Evolutionary conservation across 2,797 vertebrate genomes (phyloP).

Genomic region (Menidia menidia): DNA sequence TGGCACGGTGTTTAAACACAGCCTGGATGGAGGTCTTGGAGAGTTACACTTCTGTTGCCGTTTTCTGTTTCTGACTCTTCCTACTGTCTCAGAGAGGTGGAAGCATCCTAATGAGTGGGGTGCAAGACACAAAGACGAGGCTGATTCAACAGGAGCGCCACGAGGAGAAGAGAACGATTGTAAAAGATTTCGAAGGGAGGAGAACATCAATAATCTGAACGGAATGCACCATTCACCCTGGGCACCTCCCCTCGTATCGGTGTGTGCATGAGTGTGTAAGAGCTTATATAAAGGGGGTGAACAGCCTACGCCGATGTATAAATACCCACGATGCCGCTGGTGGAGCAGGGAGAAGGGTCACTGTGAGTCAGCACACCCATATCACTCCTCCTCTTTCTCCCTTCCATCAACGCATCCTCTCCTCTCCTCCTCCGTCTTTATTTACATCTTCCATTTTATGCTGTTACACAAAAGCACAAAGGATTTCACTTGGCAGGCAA

Average conservation of each 20-base stretch:
- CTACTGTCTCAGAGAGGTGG: slow-evolving; percentile 56
- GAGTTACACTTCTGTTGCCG: slow-evolving; percentile 59
- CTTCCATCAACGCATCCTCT: slow-evolving; percentile 61
- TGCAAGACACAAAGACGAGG: slow-evolving; percentile 54
- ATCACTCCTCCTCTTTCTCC: slow-evolving; percentile 73
- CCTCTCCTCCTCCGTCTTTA: slow-evolving; percentile 53
- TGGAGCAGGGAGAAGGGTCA: slow-evolving; percentile 77
- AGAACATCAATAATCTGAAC: slow-evolving; percentile 68
- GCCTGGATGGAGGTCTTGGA: slow-evolving; percentile 36
- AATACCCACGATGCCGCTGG: slow-evolving; percentile 77
- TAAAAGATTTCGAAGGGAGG: slow-evolving; percentile 28
- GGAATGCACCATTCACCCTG: slow-evolving; percentile 62
- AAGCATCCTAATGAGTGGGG: slow-evolving; percentile 43
- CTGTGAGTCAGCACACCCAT: slow-evolving; percentile 78
- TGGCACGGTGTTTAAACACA: slow-evolving; percentile 51
- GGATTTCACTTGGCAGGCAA: slow-evolving; percentile 59
- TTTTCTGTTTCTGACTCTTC: slow-evolving; percentile 52
- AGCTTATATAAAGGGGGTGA: slow-evolving; percentile 79
- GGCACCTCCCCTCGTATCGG: slow-evolving; percentile 46
- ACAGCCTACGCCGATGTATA: slow-evolving; percentile 79
- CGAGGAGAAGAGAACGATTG: slow-evolving; percentile 26
- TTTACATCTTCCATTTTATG: slow-evolving; percentile 35
- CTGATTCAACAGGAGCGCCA: slow-evolving; percentile 39
- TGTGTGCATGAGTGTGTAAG: slow-evolving; percentile 46
- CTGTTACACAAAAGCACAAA: slow-evolving; percentile 45